phyloP scores from a whole-genome alignment of 2,888 invertebrate species.

The Sarcophaga variegata region DNA sequence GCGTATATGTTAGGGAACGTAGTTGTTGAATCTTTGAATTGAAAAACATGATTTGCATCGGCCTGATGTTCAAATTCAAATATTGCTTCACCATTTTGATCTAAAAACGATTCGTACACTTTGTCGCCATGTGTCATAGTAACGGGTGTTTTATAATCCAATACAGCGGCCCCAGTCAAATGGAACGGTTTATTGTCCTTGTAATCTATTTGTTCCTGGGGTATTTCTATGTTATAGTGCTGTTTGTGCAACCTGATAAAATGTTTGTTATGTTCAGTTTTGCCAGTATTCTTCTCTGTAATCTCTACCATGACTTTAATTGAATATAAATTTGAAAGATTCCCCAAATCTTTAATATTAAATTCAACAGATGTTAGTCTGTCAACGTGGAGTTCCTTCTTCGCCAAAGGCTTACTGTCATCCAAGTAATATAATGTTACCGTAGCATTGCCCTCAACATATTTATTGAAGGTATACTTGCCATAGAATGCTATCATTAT shows the following conservation, averaged over 20 bases:
- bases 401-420: neutral
- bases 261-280: neutral
- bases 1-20: too few species aligned
- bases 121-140: conserved; percentile 79
- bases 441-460: conserved; percentile 90
- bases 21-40: too few species aligned
- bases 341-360: conserved; percentile 69
- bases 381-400: conserved; percentile 92
- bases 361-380: conserved; percentile 91
- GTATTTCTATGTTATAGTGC: neutral
- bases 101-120: conserved; percentile 79
- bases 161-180: conserved; percentile 1
- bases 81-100: conserved; percentile 84
- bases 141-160: conserved; percentile 7
- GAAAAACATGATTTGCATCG: neutral
- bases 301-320: neutral
- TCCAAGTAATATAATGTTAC: conserved; percentile 75
- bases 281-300: conserved; percentile 19
- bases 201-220: neutral
- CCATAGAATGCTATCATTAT: neutral
- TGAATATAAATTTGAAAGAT: neutral
- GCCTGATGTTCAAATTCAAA: conserved; percentile 83
- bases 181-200: conserved; percentile 1
- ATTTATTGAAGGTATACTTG: conserved; percentile 92
- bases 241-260: neutral